Evolutionary conservation across 1,140 invertebrate species (phyloP), one percentile per base, ranked within the genome.

Genomic region (Odontomachus brunneus): DNA sequence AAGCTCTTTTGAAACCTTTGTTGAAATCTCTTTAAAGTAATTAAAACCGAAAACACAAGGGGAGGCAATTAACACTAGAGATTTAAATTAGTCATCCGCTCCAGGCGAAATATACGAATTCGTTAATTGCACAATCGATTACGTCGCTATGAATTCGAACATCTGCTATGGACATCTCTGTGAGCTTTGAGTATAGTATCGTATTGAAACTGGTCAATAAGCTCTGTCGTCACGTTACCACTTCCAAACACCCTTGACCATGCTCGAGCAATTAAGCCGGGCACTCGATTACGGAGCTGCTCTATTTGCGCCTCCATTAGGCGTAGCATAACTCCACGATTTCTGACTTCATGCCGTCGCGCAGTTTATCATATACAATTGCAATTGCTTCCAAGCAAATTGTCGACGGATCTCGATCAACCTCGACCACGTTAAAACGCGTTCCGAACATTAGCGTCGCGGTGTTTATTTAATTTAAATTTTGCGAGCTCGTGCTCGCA

Each of bases 221-320:
- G 48, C 51, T 71, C 33, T 24, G 38, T 22, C 22, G 48, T 80
- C 38, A 57, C 24, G 38, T 57, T 24, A 14, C 33, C 51, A 57
- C 75, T 80, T 59, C 22, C 57, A 71, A 59, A 71, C 29, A 29
- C 65, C 24, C 75, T 69, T 69, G 75, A 69, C 49, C 51, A 44
- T 67, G 14, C 33, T 80, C 55, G 51, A n/a, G 22, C 24, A 69
- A 7, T 57, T 69, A 19, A 55, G 51, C 14, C 51, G 24, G 38
- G 44, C 48, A 44, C 53, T 48, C 65, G 33, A 80, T 80, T 80
- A 80, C 57, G 44, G 24, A 48, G 69, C 24, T 71, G 65, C 75
- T 80, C 33, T 44, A 57, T 80, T 80, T 48, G 22, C 2, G 51
- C 29, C 29, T 38, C 51, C 14, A 78, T 76, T 66, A 62, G 4